Evolutionary conservation across 2,888 invertebrate genomes (phyloP).

Genomic region (Eupithecia subfuscata): DNA sequence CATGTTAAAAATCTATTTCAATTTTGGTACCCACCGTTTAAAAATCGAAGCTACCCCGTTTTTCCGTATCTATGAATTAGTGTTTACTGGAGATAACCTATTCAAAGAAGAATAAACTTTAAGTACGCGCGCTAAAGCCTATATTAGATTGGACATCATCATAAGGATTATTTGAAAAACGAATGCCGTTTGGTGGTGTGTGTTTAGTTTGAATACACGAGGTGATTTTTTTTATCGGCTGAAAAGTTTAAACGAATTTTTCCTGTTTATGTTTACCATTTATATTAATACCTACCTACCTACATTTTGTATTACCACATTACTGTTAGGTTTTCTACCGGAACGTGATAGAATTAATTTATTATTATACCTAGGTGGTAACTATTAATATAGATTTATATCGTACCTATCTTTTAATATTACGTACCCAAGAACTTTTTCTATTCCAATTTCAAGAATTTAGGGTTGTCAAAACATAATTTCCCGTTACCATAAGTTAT

Average conservation of each 20-base stretch:
- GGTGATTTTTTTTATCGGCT: constrained; percentile 25
- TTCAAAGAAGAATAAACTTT: constrained; percentile 23
- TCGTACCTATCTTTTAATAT: too few relatives aligned
- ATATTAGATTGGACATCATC: constrained; percentile 15
- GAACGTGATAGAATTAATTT: neutral
- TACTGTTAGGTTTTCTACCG: neutral
- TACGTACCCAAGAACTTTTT: neutral
- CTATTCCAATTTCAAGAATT: neutral
- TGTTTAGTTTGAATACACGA: constrained; percentile 39
- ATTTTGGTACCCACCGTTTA: neutral
- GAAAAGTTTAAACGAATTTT: neutral
- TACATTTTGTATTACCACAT: neutral
- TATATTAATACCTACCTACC: neutral
- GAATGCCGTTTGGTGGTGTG: constrained; percentile 42
- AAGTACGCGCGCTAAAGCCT: neutral
- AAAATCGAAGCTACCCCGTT: constrained; percentile 42
- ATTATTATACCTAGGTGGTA: too few relatives aligned
- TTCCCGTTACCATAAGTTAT: neutral
- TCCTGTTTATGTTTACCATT: neutral
- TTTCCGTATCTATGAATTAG: constrained; percentile 38
- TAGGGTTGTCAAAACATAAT: constrained; percentile 8
- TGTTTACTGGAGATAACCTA: constrained; percentile 38
- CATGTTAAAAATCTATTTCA: neutral
- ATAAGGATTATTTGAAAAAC: constrained; percentile 46
- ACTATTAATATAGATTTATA: too few relatives aligned